phyloP scores from a whole-genome alignment of 2,888 invertebrate species.

The Pecten maximus region DNA sequence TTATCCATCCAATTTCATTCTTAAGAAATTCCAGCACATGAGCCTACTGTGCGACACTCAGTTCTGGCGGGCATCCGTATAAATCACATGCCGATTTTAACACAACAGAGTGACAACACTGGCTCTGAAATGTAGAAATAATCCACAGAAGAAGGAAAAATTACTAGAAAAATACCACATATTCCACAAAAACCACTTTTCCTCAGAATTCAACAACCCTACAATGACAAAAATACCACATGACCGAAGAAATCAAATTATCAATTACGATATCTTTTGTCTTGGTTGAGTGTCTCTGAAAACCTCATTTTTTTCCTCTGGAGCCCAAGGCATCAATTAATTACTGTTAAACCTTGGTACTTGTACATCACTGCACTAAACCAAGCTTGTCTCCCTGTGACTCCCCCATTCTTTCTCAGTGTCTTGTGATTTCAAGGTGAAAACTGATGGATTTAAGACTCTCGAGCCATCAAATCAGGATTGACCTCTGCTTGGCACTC shows the following conservation, averaged over 20 bases:
- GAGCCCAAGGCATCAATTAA: constrained; percentile 13
- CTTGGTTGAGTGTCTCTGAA: background rate
- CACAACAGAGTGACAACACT: background rate
- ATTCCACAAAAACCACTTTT: background rate
- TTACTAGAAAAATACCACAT: background rate
- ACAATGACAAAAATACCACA: background rate
- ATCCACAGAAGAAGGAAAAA: background rate
- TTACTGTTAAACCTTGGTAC: constrained; percentile 1
- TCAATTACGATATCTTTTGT: constrained; percentile 25
- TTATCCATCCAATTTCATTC: constrained; percentile 3
- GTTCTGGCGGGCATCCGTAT: background rate
- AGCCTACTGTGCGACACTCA: background rate
- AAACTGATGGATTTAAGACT: constrained; percentile 30
- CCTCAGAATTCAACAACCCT: background rate
- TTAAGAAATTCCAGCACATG: background rate
- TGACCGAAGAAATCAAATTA: constrained; percentile 9
- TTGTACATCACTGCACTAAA: background rate
- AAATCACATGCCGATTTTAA: background rate
- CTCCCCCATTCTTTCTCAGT: background rate
- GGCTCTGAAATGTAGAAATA: background rate
- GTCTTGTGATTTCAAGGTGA: constrained; percentile 30
- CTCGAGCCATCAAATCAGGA: background rate
- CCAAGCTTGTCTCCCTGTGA: background rate
- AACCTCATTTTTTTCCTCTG: background rate
- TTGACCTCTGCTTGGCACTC: constrained; percentile 15